Evolutionary conservation across 2,113 vertebrate species (phyloP), one percentile per base, ranked within the genome.

Genomic region (Erythrocercus mccallii): DNA sequence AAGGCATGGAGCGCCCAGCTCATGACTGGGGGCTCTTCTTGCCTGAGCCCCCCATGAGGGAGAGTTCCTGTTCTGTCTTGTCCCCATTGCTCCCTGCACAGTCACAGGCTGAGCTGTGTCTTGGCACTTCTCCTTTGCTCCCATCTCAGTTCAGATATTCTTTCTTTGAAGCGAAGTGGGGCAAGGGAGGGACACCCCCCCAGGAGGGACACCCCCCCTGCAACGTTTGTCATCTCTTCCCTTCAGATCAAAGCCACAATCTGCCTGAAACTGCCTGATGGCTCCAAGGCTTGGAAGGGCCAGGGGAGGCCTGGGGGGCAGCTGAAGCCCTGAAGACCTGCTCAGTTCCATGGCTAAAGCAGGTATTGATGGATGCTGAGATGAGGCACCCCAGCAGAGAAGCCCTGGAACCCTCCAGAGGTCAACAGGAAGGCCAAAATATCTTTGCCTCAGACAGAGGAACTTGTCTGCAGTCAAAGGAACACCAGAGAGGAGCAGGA

Each of bases 41-140:
- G 27, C 11, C 56, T 6, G 21, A 40, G 27, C 61, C 24, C 30
- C 20, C 1, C 8, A 4, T 0, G 0, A 84, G 40, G 27, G 11
- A 13, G 12, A 27, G 65, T 14, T 78, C 48, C 60, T 70, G 53
- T 16, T 35, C 30, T 40, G 50, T 17, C 53, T 9, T 2, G 2
- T 74, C 33, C 54, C 56, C 20, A 0, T 1, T 27, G 23, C 73
- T 76, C 28, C 66, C 81, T 69, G 60, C 78, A 42, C 57, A 74
- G n/a, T 2, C 5, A 0, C 81, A 47, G 58, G 13, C 79, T 65
- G 42, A 42, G 72, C 50, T 73, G 69, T 31, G 20, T 65, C 86
- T 65, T 27, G 50, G 45, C 24, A 38, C 48, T 79, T 79, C 64
- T 96, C 62, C 82, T 68, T 68, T 33, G 71, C 83, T 53, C 56